Conservation (phyloP, 2,797 vertebrate species). For the Notamacropus eugenii region DNA sequence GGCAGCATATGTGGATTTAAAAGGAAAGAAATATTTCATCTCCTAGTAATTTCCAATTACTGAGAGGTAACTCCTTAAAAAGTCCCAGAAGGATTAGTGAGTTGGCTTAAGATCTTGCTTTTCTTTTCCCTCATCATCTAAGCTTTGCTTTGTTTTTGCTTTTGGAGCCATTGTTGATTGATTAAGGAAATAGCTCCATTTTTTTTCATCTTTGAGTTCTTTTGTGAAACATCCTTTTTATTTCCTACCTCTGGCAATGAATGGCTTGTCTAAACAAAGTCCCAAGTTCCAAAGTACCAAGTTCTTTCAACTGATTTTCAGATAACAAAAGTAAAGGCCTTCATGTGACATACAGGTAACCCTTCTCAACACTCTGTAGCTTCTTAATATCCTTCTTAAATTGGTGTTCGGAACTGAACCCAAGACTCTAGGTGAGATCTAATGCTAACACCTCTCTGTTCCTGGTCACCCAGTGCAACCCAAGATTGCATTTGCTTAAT, state of each 20-base stretch:
- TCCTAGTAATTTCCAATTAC: neutral
- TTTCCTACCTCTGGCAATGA: neutral
- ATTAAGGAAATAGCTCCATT: neutral
- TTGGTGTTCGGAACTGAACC: neutral
- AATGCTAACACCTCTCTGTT: neutral
- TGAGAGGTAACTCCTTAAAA: slow-evolving; percentile 3
- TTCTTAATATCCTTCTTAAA: neutral
- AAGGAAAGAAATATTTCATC: slow-evolving; percentile 4
- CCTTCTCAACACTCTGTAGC: neutral
- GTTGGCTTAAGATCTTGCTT: neutral
- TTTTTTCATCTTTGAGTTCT: neutral
- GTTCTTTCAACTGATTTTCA: neutral
- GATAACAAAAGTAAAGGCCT: neutral
- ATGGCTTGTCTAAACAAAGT: neutral
- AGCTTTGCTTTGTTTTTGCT: neutral
- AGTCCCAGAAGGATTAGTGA: neutral
- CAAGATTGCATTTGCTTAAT: neutral
- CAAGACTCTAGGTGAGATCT: neutral
- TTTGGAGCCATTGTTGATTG: neutral
- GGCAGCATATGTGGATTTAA: neutral
- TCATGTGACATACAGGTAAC: neutral
- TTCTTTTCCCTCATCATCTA: neutral
- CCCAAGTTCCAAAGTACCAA: neutral
- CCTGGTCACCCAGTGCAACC: neutral
- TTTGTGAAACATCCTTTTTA: neutral